Evolutionary conservation across 2,113 vertebrate genomes (phyloP).

Genomic region (Peromyscus leucopus): DNA sequence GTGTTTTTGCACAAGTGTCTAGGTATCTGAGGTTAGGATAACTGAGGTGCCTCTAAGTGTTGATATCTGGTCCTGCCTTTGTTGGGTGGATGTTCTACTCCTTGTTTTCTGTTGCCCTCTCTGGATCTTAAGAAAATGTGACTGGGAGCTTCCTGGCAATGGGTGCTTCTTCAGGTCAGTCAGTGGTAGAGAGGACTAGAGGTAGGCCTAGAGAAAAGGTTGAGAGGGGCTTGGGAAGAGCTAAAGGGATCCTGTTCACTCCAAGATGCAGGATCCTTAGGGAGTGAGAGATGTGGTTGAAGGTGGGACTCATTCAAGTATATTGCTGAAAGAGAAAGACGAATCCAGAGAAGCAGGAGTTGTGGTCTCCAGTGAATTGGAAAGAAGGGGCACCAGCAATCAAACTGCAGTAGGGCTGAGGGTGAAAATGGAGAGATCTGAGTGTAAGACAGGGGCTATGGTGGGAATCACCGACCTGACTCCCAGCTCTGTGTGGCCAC

Average conservation of each 20-base stretch:
- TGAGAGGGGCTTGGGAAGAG: neutral
- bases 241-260: neutral
- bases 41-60: neutral
- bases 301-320: neutral
- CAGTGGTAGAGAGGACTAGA: neutral
- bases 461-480: neutral
- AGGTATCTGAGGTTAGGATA: neutral
- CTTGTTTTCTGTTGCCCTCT: neutral
- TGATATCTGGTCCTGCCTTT: neutral
- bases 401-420: neutral
- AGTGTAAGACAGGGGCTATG: neutral
- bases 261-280: neutral
- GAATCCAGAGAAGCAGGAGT: neutral
- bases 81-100: neutral
- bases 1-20: neutral
- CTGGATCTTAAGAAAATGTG: neutral
- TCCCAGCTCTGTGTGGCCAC: neutral
- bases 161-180: neutral
- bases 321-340: neutral
- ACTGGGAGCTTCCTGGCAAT: neutral
- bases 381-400: neutral
- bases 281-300: neutral
- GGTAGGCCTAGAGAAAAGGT: neutral
- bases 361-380: neutral
- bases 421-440: neutral